Percentiles rank a stretch among this genome's conserved stretches.
phyloP scores from a whole-genome alignment of 2,888 invertebrate genomes.

The Acanthococcus lagerstroemiae region DNA sequence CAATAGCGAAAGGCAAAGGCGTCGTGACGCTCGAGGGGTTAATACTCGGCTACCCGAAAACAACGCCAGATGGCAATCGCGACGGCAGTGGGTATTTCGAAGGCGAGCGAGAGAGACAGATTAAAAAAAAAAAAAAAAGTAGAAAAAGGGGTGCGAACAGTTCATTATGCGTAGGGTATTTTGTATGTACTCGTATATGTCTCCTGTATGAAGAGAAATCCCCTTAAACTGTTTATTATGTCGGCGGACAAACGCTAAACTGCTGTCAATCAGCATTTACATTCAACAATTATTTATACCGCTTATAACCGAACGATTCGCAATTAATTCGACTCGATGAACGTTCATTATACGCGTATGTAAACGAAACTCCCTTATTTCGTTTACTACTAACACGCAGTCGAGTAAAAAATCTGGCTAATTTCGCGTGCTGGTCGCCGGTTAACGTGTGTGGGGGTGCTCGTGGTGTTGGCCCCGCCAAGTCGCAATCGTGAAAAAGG shows the following conservation, averaged over 20 bases:
- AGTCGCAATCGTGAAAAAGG: too few relatives aligned
- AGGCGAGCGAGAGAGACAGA: not conserved
- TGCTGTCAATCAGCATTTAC: conserved; percentile 31
- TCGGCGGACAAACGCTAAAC: conserved; percentile 30
- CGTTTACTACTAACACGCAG: not conserved
- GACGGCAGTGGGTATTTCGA: not conserved
- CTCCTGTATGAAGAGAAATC: conserved; percentile 21
- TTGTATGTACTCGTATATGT: conserved; percentile 3
- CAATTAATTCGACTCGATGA: conserved; percentile 29
- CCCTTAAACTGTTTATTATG: conserved; percentile 31
- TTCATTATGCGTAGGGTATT: conserved; percentile 24
- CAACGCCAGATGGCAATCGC: conserved; percentile 20
- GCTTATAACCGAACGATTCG: conserved; percentile 29
- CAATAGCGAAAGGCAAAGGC: conserved; percentile 1
- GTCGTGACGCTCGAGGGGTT: conserved; percentile 20
- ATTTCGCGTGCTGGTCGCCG: too few relatives aligned
- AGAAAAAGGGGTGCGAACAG: conserved; percentile 24
- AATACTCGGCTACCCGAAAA: conserved; percentile 1
- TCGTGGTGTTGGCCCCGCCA: too few relatives aligned
- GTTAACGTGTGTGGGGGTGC: too few relatives aligned
- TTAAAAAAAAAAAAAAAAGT: not conserved
- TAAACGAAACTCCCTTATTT: conserved; percentile 22
- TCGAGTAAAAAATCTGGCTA: conserved; percentile 4
- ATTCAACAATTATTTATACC: conserved; percentile 30
- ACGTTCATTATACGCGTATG: conserved; percentile 24